These are phyloP conservation scores for Syrmaticus mikado DNA, from an alignment of 2,113 vertebrate species.

Conservation along the genomic window DNA sequence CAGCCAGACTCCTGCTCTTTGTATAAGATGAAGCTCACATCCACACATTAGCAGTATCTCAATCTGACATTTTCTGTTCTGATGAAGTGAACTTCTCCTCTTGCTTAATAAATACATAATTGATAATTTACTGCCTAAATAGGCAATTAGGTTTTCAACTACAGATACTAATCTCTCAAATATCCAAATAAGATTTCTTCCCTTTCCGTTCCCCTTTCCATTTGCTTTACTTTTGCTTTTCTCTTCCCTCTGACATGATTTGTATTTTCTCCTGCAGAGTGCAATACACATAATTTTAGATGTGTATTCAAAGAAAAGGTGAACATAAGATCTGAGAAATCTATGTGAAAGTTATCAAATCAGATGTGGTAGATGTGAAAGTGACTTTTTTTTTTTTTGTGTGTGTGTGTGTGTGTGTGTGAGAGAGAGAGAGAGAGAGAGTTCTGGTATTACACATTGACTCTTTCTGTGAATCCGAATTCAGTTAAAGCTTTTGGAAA, in stretches of 20 bases:
- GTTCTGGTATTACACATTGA: background rate
- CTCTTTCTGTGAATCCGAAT: background rate
- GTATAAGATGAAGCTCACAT: background rate
- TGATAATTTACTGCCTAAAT: background rate
- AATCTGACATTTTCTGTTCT: background rate
- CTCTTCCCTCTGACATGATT: background rate
- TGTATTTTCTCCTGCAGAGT: slow-evolving; percentile 18
- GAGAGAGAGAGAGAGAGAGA: background rate
- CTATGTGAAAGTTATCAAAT: fast-evolving
- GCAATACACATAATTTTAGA: background rate
- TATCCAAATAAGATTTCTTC: background rate
- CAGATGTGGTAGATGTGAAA: background rate
- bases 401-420: too few species aligned
- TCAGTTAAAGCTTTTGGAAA: background rate
- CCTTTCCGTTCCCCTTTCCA: background rate
- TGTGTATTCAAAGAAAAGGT: background rate
- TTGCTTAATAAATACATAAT: background rate
- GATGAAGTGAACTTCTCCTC: background rate
- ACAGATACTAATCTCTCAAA: background rate
- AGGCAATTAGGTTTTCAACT: background rate
- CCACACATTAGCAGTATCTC: background rate
- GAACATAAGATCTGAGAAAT: background rate
- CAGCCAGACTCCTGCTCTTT: background rate
- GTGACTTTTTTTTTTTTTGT: background rate
- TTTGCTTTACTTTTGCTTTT: fast-evolving